These are phyloP conservation scores for Hemaris fuciformis DNA, from an alignment of 2,888 invertebrate genomes.

Conservation along the genomic window DNA sequence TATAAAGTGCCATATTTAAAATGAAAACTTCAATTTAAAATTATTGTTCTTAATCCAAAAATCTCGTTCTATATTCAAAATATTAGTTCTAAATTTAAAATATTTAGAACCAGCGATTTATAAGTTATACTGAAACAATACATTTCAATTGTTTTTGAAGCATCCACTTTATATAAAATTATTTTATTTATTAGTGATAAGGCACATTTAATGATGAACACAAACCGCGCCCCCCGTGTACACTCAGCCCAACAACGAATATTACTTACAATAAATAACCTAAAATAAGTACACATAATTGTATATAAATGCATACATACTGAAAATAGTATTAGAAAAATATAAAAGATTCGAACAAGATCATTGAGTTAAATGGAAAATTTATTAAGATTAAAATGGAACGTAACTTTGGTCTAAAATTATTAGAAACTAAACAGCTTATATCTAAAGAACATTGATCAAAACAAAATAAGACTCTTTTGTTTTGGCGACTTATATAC, in stretches of 20 bases:
- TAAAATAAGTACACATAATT: conserved; percentile 19
- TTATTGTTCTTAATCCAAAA: no score
- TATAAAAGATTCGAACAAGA: conserved; percentile 12
- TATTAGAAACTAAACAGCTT: conserved; percentile 30
- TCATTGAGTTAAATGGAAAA: conserved; percentile 15
- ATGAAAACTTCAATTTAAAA: no score
- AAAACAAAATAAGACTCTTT: not conserved
- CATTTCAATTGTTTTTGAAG: no score
- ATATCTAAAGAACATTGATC: not conserved
- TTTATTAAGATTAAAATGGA: conserved; percentile 21
- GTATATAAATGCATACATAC: conserved; percentile 21
- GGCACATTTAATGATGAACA: not conserved
- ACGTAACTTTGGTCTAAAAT: conserved; percentile 47
- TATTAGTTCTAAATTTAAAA: no score
- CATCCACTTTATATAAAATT: not conserved
- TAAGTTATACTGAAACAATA: no score
- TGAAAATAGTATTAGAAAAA: not conserved
- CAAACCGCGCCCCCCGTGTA: not conserved
- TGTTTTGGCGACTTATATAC: not conserved
- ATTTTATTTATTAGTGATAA: not conserved
- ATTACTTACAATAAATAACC: not conserved
- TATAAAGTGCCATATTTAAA: not conserved
- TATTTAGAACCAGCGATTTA: no score
- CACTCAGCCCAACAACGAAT: not conserved
- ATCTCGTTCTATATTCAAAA: no score